Percentiles rank a stretch among this genome's conserved stretches.
phyloP scores from a whole-genome alignment of 2,113 vertebrate species.

The Ellobius talpinus region DNA sequence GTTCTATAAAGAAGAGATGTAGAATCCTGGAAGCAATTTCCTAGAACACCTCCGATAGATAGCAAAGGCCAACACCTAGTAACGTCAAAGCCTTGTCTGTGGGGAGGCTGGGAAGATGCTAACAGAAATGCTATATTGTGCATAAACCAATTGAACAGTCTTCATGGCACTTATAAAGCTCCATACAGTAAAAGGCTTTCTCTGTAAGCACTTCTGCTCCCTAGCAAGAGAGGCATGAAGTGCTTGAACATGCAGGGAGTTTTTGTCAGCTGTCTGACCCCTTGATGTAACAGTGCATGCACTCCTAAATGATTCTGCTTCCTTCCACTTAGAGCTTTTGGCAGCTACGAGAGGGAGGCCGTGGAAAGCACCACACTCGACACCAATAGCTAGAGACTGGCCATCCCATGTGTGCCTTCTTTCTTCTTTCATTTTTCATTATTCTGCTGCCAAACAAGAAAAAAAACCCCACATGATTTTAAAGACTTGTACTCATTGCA shows the following conservation, averaged over 20 bases:
- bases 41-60: not conserved
- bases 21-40: not conserved
- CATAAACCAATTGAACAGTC: not conserved
- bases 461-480: not conserved
- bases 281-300: not conserved
- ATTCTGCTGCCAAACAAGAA: not conserved
- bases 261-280: not conserved
- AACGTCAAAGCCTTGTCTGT: not conserved
- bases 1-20: not conserved
- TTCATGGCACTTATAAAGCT: not conserved
- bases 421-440: not conserved
- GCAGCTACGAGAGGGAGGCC: not conserved
- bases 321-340: not conserved
- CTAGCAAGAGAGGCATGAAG: not conserved
- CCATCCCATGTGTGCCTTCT: not conserved
- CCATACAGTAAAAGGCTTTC: not conserved
- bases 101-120: not conserved
- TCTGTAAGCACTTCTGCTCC: not conserved
- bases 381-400: not conserved
- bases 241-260: not conserved
- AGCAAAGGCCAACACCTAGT: not conserved
- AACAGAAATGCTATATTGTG: not conserved
- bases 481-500: not conserved
- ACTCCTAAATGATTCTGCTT: not conserved
- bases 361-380: not conserved